Base-by-base conservation (phyloP, 37 sponge, comb jelly and placozoan genomes). In the Ianthella basta region DNA sequence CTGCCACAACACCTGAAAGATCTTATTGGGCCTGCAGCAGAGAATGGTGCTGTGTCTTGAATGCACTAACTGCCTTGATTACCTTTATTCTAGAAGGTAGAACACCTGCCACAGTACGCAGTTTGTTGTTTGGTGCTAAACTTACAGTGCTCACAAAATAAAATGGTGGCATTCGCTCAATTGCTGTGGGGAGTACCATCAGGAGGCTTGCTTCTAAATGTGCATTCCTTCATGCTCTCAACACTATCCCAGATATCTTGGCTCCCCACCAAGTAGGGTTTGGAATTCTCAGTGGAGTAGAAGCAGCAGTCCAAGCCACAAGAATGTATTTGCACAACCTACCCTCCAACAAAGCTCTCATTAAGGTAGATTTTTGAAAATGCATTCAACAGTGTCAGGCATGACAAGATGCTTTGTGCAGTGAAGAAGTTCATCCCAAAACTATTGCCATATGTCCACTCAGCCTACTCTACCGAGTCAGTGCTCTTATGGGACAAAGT, bases 111-210 rank as follows among this genome's bases (percentile, higher is more conserved):
- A 4, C 64, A 61, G 29, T 61, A 4, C 13, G 64, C 29, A n/a
- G 2, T 61, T 12, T 61, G 10, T 61, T 61, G 64, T 61, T 61
- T 61, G 64, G 64, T 13, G 64, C 64, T 61, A 61, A 61, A 61
- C 64, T 61, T 61, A 61, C 64, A 61, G 64, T 12, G 2, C 64
- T 61, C 13, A 10, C 4, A 10, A 61, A 61, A 12, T 4, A 61
- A 61, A 61, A 34, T n/a, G 69, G 69, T 67, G 69, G 64, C 29
- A 61, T 61, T 61, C 64, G 64, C 64, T 12, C 64, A 61, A 61
- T 61, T 29, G 64, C 64, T 72, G 64, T 61, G n/a, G 64, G 64
- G 64, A 6, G 64, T n/a, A 27, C 64, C 64, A 61, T 61, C 64
- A 61, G 64, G 64, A 61, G 64, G 64, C 64, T 61, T 27, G 29